Evolutionary conservation across 1,140 invertebrate species (phyloP), one percentile per base, ranked within the genome.

Genomic region (Drosophila biarmipes): DNA sequence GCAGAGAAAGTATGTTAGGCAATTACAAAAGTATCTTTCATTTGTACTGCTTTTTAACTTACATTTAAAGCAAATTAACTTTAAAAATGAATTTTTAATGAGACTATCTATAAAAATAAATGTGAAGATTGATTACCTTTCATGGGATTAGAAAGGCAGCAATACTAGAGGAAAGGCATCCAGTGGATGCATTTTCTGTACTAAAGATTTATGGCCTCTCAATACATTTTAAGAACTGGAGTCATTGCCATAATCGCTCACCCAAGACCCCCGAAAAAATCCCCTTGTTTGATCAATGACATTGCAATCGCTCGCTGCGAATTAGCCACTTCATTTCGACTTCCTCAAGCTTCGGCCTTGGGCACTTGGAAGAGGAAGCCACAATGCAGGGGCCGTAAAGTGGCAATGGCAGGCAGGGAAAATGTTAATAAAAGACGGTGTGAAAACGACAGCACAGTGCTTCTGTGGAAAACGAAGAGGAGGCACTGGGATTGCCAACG

Each of bases 401-500:
- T n/a, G 34, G 64, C 64, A 53, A 24, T 21, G 34, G 15, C 14
- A 46, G 38, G 21, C 8, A 46, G 38, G 29, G n/a, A 63, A 29
- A 68, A 48, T 54, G 21, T 29, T 53, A 43, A 43, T 51, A 64
- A 58, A 45, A 66, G 24, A 37, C 40, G 52, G 59, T 57, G 67
- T 54, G 51, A 73, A 64, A 74, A 67, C 72, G 62, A 75, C 38
- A 78, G 46, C 78, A 64, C 57, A 58, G 42, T 45, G 42, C 14
- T 38, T 35, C 35, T 24, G 24, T 24, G 46, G 29, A 61, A 78
- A 46, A 56, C 37, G 40, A 54, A 37, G 72, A 72, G 58, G 75
- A 86, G 73, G 75, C 80, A 86, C 86, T 86, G 81, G 75, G 80
- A 86, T 85, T 85, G 81, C 77, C 68, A 80, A 80, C 62, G 84